These are phyloP conservation scores for Philereme vetulata DNA, from an alignment of 2,888 invertebrate genomes.

Conservation along the genomic window DNA sequence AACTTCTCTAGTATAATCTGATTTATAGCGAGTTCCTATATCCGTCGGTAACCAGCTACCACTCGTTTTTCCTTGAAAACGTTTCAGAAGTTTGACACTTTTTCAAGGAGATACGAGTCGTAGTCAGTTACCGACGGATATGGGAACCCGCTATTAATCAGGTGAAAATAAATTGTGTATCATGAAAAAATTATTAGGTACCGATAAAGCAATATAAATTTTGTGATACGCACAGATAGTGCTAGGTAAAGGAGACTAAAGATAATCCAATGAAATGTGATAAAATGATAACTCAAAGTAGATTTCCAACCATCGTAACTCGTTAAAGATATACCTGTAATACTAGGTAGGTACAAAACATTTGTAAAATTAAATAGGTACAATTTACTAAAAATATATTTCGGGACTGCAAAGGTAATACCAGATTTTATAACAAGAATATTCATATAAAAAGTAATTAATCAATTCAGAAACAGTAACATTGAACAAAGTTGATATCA, in stretches of 20 bases:
- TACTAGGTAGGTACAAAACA: slow-evolving; percentile 19
- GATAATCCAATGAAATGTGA: background rate
- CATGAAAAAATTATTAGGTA: no score
- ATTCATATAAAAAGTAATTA: slow-evolving; percentile 30
- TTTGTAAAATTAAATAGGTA: slow-evolving; percentile 19
- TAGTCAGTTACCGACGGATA: no score
- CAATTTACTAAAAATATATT: slow-evolving; percentile 33
- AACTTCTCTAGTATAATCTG: no score
- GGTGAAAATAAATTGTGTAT: no score
- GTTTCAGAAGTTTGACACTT: no score
- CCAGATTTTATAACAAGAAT: slow-evolving; percentile 26
- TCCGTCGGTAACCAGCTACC: no score
- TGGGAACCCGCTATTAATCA: no score
- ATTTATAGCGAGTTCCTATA: no score
- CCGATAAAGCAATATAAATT: no score
- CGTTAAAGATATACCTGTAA: slow-evolving; percentile 1
- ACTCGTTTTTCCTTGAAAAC: no score
- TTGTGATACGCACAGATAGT: background rate
- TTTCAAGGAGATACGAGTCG: no score
- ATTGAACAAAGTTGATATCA: slow-evolving; percentile 22
- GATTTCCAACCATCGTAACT: background rate
- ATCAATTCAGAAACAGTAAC: slow-evolving; percentile 30
- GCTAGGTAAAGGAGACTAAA: background rate
- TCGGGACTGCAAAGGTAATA: slow-evolving; percentile 14
- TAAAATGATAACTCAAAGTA: background rate